Base-by-base conservation (phyloP, 2,797 vertebrate genomes). In the Adrianichthys oophorus region DNA sequence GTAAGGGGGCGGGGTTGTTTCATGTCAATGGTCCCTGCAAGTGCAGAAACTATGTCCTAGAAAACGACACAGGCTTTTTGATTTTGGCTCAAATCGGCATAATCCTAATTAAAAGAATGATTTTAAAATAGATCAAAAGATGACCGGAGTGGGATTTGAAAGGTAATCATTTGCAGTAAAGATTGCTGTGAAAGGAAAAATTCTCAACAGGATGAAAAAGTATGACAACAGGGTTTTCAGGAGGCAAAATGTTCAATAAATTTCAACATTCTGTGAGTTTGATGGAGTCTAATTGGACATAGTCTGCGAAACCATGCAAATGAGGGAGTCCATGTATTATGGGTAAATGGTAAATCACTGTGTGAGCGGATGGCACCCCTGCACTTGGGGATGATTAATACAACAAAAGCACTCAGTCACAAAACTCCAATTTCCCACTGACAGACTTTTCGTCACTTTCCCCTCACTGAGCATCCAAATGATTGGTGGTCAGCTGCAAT, bases 211-310 rank as follows among this genome's bases (percentile, higher is more conserved):
- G 63, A 46, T 56, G 59, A 29, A 56, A 66, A 70, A 5, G n/a
- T 7, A 26, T 52, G 65, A 80, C 60, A 62, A 59, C 70, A 63
- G 76, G 60, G 57, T 41, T 65, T 47, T 50, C 51, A 66, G 63
- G 48, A 62, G 52, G 70, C 49, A 79, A 72, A 78, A 78, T 70
- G 75, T 72, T 71, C 1, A 76, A 87, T 82, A 62, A 82, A 83
- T 83, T 79, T 80, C 68, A 45, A 66, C 59, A 62, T 42, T 52
- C 57, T 70, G 52, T 10, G 45, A 74, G 60, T 67, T 72, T 82
- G 85, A 86, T 78, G 80, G 82, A 85, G 83, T 76, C 74, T 83
- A 88, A 87, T 87, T 87, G 84, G 83, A 81, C 76, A 79, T 77
- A 53, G 82, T 76, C 76, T 78, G 76, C 71, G 68, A 74, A 81